Evolutionary conservation across 2,113 vertebrate genomes (phyloP).

Genomic region (Pelecanus crispus): DNA sequence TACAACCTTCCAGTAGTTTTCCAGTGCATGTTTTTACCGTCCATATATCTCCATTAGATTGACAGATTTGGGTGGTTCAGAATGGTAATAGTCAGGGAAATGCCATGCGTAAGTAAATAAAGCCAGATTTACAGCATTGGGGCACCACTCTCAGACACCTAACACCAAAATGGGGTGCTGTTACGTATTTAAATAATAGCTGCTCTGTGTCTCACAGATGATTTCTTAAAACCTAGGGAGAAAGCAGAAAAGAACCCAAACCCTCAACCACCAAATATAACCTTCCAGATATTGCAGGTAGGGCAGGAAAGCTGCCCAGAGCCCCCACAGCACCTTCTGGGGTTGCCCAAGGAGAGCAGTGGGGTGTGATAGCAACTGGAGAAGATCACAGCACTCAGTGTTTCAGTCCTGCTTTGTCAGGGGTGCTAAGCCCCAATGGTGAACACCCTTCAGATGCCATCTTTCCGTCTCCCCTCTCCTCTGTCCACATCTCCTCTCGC

Average conservation of each 20-base stretch:
- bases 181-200: not conserved
- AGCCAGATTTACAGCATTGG: not conserved
- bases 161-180: not conserved
- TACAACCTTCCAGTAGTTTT: slow-evolving; percentile 14
- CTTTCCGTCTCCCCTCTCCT: not conserved
- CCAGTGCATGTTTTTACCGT: not conserved
- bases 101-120: slow-evolving; percentile 5
- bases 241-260: not conserved
- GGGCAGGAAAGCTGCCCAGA: not conserved
- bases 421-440: not conserved
- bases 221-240: not conserved
- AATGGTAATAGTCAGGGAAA: not conserved
- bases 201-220: not conserved
- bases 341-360: not conserved
- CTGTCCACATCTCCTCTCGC: not conserved
- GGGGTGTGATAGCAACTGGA: fast-evolving
- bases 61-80: not conserved
- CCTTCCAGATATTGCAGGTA: not conserved
- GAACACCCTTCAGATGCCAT: not conserved
- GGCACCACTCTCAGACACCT: not conserved
- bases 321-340: too few relatives aligned
- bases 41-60: slow-evolving; percentile 39
- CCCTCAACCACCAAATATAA: not conserved
- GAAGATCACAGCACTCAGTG: not conserved
- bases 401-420: not conserved